Base-by-base conservation (phyloP, 2,797 vertebrate species). In the Danio aesculapii region DNA sequence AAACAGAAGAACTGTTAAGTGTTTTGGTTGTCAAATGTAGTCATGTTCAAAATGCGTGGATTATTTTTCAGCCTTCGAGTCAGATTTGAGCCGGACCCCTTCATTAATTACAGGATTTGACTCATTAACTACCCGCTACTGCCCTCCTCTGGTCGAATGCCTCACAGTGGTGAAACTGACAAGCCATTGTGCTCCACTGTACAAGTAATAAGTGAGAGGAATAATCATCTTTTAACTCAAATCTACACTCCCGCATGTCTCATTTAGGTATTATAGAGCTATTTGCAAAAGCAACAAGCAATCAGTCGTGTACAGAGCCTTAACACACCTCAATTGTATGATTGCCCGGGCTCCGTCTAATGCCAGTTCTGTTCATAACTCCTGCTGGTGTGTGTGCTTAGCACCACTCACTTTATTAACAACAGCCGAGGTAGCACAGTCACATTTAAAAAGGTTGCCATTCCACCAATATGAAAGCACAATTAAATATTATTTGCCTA, bases 121-220 rank as follows among this genome's bases (percentile, higher is more conserved):
- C 82, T 86, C 70, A 84, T 92, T 88, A 89, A 83, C 84, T 90
- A 88, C 88, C 82, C 86, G 84, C 87, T 88, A 77, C 91, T 92
- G 93, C 91, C 92, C 91, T 89, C 92, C 92, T 79, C 90, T 93
- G 92, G 92, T 81, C 85, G 77, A 61, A 53, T 64, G 52, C 72
- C 67, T 64, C 41, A 72, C 30, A 49, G 52, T 55, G 61, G 16
- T 72, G 19, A 46, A 58, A 30, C 57, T 14, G 52, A 6, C 17
- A 68, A 52, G 39, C 47, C 58, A 66, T 53, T 75, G 58, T 44
- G 14, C 57, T 46, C 39, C 39, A 64, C 19, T 47, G 16, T 9
- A 19, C 46, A 13, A 39, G 39, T 61, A 72, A 59, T 53, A 43
- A 64, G 16, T 5, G n/a, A 53, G 12, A 71, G 13, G 3, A 43